Percentiles rank a stretch among this genome's conserved stretches.
These are phyloP conservation scores for Holacanthella duospinosa DNA, from an alignment of 2,888 invertebrate species.

Conservation along the genomic window DNA sequence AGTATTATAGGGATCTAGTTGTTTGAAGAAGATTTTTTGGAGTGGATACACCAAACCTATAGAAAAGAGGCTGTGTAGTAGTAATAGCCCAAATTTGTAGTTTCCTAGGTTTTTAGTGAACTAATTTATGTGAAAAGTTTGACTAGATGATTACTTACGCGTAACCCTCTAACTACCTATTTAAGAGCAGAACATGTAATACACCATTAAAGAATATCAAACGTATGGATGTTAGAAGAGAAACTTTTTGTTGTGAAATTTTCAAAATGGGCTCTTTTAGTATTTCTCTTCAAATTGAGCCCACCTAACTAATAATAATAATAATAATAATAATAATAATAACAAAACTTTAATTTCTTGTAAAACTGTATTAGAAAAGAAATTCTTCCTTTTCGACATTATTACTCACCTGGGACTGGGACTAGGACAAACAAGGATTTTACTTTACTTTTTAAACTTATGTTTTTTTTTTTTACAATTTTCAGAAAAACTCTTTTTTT, in stretches of 20 bases:
- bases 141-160: constrained; percentile 27
- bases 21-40: neutral
- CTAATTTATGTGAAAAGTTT: constrained; percentile 34
- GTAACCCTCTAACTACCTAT: constrained; percentile 3
- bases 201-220: neutral
- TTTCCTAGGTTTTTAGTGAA: neutral
- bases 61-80: no score
- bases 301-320: neutral
- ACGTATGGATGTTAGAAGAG: neutral
- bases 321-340: neutral
- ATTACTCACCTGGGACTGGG: constrained; percentile 3
- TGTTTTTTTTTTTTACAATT: no score
- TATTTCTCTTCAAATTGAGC: no score
- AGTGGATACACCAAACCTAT: neutral
- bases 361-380: constrained; percentile 6
- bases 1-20: neutral
- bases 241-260: neutral
- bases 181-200: neutral
- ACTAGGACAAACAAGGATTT: no score
- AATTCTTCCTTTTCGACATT: neutral
- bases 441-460: no score
- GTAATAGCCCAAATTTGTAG: constrained; percentile 1
- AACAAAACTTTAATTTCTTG: neutral
- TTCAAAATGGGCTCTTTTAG: no score
- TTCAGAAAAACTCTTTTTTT: no score